phyloP scores from a whole-genome alignment of 2,113 vertebrate genomes.

The Ptilorrhoa leucosticta region DNA sequence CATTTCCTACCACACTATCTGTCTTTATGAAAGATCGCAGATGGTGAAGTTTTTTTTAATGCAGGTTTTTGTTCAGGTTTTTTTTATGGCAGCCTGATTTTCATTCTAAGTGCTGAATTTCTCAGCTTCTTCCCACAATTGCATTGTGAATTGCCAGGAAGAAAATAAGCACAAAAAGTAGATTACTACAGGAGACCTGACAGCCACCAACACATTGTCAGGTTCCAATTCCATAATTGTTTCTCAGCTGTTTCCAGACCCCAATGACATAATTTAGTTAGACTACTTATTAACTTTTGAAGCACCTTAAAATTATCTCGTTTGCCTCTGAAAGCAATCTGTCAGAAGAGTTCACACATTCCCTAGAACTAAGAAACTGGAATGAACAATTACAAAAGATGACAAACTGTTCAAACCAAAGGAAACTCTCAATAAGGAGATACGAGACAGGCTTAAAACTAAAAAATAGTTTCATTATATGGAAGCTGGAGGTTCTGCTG shows the following conservation, averaged over 20 bases:
- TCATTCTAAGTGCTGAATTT: neutral
- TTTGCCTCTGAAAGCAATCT: neutral
- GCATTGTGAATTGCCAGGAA: neutral
- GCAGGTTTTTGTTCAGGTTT: neutral
- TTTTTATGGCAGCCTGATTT: neutral
- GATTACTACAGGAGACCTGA: neutral
- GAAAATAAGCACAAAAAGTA: neutral
- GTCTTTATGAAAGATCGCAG: neutral
- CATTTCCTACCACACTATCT: neutral
- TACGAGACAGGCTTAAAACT: neutral
- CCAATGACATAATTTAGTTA: neutral
- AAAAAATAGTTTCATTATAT: neutral
- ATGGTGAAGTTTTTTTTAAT: neutral
- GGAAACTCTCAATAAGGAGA: neutral
- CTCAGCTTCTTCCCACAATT: constrained; percentile 16
- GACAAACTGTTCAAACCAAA: neutral
- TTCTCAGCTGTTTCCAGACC: neutral
- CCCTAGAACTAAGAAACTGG: neutral
- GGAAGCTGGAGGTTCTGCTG: neutral
- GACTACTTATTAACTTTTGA: neutral
- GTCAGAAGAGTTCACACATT: neutral
- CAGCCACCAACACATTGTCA: neutral
- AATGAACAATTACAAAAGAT: neutral
- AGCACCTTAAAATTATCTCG: constrained; percentile 10
- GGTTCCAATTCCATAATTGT: neutral